phyloP scores from a whole-genome alignment of 35 echinoderm and acorn worm genomes.

The Ophioderma brevispina region DNA sequence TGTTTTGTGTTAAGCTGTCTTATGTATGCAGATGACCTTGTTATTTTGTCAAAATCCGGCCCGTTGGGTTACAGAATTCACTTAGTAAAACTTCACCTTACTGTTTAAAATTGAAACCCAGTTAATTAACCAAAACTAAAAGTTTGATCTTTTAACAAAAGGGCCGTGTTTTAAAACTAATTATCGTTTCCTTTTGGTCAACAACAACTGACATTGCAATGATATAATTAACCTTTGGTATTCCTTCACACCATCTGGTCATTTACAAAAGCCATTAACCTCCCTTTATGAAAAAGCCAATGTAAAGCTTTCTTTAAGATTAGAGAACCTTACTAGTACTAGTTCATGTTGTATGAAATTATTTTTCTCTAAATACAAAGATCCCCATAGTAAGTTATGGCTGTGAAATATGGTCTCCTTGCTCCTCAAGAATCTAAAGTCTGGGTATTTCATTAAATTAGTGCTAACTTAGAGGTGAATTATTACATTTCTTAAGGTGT shows the following conservation, averaged over 20 bases:
- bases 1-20: background rate
- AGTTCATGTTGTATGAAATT: background rate
- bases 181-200: background rate
- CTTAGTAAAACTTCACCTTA: background rate
- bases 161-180: background rate
- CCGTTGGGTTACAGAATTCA: background rate
- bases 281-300: background rate
- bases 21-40: conserved; percentile 40
- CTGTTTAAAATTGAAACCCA: background rate
- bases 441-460: background rate
- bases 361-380: no score
- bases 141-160: background rate
- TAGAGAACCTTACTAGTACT: background rate
- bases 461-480: background rate
- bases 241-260: background rate
- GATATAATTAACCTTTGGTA: background rate
- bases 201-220: background rate
- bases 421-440: background rate
- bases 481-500: background rate
- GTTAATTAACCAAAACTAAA: background rate
- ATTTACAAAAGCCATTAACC: background rate
- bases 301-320: background rate
- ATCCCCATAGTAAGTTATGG: background rate
- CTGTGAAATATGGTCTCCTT: background rate
- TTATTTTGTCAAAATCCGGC: background rate